Conservation (phyloP, 1,140 invertebrate species). For the Belonocnema kinseyi region DNA sequence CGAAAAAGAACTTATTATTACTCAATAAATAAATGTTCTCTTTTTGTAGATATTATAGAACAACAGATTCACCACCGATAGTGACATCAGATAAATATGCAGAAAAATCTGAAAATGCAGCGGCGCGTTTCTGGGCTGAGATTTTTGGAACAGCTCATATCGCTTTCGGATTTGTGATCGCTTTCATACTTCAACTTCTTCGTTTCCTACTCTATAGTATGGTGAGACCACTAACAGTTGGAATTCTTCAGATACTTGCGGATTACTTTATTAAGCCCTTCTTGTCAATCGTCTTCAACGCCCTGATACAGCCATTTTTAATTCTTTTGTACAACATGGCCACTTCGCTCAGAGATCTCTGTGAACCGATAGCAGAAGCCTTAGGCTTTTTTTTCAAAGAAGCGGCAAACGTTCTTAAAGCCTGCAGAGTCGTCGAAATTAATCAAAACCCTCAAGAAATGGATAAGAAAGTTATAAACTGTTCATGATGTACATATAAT, state of each 20-base stretch:
- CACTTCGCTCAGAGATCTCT: constrained; percentile 79
- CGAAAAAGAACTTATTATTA: no score
- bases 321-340: constrained; percentile 80
- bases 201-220: constrained; percentile 78
- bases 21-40: no score
- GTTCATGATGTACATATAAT: constrained; percentile 45
- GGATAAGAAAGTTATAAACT: constrained; percentile 33
- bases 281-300: constrained; percentile 80
- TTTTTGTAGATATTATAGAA: constrained; percentile 74
- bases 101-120: constrained; percentile 77
- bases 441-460: constrained; percentile 49
- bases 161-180: constrained; percentile 77
- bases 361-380: constrained; percentile 78
- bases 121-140: constrained; percentile 81
- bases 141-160: constrained; percentile 80
- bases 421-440: constrained; percentile 74
- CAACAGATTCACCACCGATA: constrained; percentile 79
- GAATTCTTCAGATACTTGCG: constrained; percentile 78
- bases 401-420: constrained; percentile 70
- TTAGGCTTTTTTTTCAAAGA: constrained; percentile 75
- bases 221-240: constrained; percentile 78
- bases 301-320: constrained; percentile 79
- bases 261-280: constrained; percentile 82
- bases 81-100: constrained; percentile 77
- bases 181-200: constrained; percentile 79